Conservation (phyloP, 2,113 vertebrate species). For the Ramphastos sulfuratus region DNA sequence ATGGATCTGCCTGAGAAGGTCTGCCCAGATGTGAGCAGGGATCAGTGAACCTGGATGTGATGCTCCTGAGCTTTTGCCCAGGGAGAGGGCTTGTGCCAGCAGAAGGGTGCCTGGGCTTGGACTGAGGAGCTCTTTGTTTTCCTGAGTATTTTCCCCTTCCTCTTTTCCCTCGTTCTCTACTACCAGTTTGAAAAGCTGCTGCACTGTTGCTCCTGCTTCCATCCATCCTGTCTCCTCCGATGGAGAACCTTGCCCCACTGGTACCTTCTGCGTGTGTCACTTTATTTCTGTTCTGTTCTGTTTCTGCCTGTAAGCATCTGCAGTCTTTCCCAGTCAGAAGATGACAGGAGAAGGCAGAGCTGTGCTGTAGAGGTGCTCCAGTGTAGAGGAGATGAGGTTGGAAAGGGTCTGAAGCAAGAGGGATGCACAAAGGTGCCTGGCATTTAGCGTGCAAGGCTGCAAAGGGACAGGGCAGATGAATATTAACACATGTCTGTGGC, state of each 20-base stretch:
- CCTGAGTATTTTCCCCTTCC: background rate
- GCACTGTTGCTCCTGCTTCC: background rate
- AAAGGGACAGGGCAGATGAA: background rate
- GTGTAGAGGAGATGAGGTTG: background rate
- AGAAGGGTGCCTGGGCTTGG: background rate
- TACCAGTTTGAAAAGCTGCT: background rate
- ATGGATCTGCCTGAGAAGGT: background rate
- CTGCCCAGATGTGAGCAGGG: background rate
- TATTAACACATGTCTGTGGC: background rate
- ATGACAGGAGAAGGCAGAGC: background rate
- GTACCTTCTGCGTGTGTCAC: background rate
- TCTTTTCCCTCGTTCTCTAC: background rate
- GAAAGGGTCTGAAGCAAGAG: background rate
- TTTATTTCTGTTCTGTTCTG: background rate
- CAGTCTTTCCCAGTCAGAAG: background rate
- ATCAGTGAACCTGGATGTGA: background rate
- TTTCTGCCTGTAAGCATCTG: background rate
- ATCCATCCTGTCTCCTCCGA: background rate
- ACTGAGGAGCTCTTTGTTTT: background rate
- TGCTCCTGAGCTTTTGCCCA: background rate
- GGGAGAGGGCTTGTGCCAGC: background rate
- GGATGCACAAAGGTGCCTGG: rapidly evolving
- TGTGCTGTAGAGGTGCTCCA: background rate
- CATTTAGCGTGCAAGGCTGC: rapidly evolving
- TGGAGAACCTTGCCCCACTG: background rate